These are phyloP conservation scores for Bombus sylvicola DNA, from an alignment of 1,140 invertebrate species.

Conservation along the genomic window DNA sequence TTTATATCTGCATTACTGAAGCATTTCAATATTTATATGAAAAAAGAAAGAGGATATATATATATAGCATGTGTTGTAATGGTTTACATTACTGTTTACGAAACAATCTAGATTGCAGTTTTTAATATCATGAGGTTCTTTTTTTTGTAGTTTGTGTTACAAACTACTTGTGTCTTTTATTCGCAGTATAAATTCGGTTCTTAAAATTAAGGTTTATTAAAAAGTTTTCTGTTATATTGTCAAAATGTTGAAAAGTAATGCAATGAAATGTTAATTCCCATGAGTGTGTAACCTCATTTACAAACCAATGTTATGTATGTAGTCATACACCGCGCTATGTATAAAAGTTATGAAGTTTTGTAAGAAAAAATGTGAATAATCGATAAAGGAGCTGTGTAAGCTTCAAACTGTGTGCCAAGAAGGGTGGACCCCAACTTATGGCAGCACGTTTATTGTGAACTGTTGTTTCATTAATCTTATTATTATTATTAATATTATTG, in stretches of 20 bases:
- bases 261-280: constrained; percentile 25
- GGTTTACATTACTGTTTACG: constrained; percentile 34
- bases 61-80: constrained; percentile 44
- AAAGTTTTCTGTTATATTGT: constrained; percentile 16
- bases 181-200: background rate
- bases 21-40: constrained; percentile 30
- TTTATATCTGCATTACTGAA: constrained; percentile 30
- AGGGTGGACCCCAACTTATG: constrained; percentile 37
- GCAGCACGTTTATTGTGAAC: constrained; percentile 33
- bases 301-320: constrained; percentile 44
- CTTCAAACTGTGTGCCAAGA: constrained; percentile 13
- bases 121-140: constrained; percentile 20
- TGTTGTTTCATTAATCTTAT: constrained; percentile 58
- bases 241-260: constrained; percentile 31
- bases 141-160: constrained; percentile 47
- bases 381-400: constrained; percentile 9
- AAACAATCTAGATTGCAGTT: constrained; percentile 2
- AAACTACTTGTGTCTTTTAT: constrained; percentile 43
- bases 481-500: constrained; percentile 55
- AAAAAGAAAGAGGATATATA: background rate
- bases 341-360: constrained; percentile 48
- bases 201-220: background rate
- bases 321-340: constrained; percentile 45
- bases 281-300: constrained; percentile 37
- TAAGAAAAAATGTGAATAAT: constrained; percentile 51